Evolutionary conservation across 2,888 invertebrate species (phyloP), one percentile per base, ranked within the genome.

Genomic region (Gryllus longicercus): DNA sequence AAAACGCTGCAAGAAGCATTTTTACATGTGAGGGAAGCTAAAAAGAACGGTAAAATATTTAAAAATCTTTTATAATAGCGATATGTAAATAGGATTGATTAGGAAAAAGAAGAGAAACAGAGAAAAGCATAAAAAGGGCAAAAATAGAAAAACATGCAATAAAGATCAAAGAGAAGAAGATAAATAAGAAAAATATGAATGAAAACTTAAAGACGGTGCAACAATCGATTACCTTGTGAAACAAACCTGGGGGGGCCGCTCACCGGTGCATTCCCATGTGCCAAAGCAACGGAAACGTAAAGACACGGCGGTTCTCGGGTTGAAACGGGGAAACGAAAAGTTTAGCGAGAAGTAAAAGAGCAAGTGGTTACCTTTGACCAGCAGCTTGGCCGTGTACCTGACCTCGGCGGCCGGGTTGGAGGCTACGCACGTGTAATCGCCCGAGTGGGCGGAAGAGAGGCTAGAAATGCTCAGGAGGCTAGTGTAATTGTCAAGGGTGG

Each of bases 341-440:
- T 16, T 75, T 79, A 80, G 81, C 50, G 76, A 76, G 81, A 82
- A 82, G 75, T 77, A 77, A 81, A 63, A 75, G n/a, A 50, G 21
- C 18, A 77, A 79, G 88, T 88, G 87, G 90, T 91, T 93, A 93
- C 93, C 93, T 93, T 93, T 93, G 87, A 93, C 93, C 91, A 92
- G 93, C 86, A 93, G 92, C 88, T 91, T 91, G 89, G 93, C 93
- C 88, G 92, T 93, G 90, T 91, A 93, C 90, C 93, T 92, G 88
- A 93, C 93, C 90, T 93, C 92, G 86, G 93, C 92, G 86, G 93
- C 93, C 86, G 92, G 92, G 89, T 93, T 93, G 89, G 91, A 91
- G 88, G 93, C 93, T 87, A 93, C 92, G 88, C 93, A 93, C 84
- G 93, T 93, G 88, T 93, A 93, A 88, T 93, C 92, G 86, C 93